Conservation (phyloP, 2,888 invertebrate species). For the Oxytorus armatus region DNA sequence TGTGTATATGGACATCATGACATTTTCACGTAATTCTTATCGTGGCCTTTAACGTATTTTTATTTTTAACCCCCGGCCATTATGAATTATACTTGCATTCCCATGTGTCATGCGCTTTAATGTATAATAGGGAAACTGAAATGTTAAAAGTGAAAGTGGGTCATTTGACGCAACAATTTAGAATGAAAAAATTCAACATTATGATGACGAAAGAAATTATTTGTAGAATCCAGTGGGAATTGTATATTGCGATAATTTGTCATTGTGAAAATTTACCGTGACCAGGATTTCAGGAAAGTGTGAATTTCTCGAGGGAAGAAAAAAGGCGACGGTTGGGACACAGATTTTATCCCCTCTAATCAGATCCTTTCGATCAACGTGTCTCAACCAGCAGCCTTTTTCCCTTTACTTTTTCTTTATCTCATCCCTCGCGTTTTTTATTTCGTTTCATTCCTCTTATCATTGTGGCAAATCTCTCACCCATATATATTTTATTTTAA, state of each 20-base stretch:
- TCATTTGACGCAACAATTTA: conserved; percentile 2
- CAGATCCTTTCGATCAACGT: conserved; percentile 27
- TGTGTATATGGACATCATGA: conserved; percentile 2
- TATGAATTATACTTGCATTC: conserved; percentile 1
- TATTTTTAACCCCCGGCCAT: background rate
- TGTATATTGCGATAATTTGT: conserved; percentile 59
- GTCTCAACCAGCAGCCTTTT: background rate
- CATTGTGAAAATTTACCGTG: conserved; percentile 54
- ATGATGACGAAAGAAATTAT: too few relatives aligned
- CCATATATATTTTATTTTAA: conserved; percentile 28
- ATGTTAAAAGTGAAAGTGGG: conserved; percentile 9
- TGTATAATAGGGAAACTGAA: background rate
- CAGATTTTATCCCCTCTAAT: conserved; percentile 25
- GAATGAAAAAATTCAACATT: too few relatives aligned
- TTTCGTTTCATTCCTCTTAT: conserved; percentile 51
- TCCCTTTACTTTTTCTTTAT: conserved; percentile 28
- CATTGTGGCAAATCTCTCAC: conserved; percentile 27
- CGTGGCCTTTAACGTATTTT: conserved; percentile 4
- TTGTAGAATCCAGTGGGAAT: too few relatives aligned
- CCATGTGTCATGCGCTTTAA: background rate
- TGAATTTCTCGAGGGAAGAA: conserved; percentile 30
- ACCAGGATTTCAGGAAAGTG: too few relatives aligned
- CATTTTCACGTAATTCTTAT: conserved; percentile 42
- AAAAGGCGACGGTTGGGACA: background rate
- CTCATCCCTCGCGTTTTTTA: conserved; percentile 25